Conservation (phyloP, 2,888 invertebrate species). For the Pyrrhosoma nymphula region DNA sequence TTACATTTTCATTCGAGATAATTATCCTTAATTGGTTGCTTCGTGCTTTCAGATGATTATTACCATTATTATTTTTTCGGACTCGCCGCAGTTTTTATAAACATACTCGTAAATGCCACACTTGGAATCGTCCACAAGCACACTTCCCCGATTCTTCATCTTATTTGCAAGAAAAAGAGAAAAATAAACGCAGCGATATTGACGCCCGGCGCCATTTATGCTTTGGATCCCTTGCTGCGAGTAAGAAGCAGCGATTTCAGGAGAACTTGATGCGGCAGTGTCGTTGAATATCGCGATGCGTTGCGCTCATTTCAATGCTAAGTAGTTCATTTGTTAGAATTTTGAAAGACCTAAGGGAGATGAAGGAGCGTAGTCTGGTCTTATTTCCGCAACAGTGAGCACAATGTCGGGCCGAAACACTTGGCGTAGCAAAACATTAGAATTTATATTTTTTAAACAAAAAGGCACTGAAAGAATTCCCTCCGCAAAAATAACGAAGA, state of each 20-base stretch:
- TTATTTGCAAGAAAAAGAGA: not conserved
- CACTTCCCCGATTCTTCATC: not conserved
- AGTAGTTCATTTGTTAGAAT: not conserved
- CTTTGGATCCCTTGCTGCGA: not conserved
- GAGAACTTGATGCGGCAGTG: not conserved
- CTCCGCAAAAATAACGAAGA: too few relatives aligned
- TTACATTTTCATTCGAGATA: conserved; percentile 36
- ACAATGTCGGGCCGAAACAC: too few relatives aligned
- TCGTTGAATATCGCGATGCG: not conserved
- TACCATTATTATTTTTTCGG: not conserved
- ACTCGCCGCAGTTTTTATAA: not conserved
- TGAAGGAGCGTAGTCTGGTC: not conserved
- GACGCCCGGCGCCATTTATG: not conserved
- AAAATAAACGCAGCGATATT: not conserved
- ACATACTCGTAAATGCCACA: not conserved
- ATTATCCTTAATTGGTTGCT: conserved; percentile 38
- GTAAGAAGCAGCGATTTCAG: not conserved
- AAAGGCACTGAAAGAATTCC: too few relatives aligned
- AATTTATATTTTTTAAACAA: too few relatives aligned
- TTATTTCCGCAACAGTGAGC: not conserved
- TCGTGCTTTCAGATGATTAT: not conserved
- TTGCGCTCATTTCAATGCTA: not conserved
- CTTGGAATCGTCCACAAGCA: not conserved
- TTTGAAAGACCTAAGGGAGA: not conserved
- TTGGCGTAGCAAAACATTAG: too few relatives aligned